phyloP scores from a whole-genome alignment of 2,888 invertebrate species.

The Biston betularia region DNA sequence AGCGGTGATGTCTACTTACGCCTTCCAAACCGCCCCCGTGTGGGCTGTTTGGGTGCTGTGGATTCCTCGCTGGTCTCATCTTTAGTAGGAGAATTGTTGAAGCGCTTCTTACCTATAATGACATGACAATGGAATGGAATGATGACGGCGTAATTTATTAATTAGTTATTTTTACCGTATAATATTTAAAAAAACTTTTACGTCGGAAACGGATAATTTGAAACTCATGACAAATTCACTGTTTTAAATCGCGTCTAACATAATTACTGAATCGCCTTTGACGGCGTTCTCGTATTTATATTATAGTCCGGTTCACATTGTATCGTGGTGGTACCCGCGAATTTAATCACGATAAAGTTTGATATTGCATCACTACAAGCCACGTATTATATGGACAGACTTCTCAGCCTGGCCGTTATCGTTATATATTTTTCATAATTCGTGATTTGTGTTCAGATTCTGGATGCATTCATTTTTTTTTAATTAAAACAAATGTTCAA shows the following conservation, averaged over 20 bases:
- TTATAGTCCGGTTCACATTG: too few species aligned
- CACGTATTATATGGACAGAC: too few species aligned
- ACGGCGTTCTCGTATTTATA: too few species aligned
- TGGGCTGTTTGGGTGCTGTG: constrained; percentile 63
- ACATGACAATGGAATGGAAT: constrained; percentile 30
- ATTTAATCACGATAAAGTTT: too few species aligned
- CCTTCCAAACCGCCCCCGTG: constrained; percentile 73
- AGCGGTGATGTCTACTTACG: constrained; percentile 64
- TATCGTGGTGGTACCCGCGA: too few species aligned
- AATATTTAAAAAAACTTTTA: not conserved
- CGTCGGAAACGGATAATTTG: not conserved
- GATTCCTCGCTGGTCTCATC: constrained; percentile 69
- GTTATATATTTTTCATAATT: too few species aligned
- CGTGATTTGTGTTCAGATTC: too few species aligned
- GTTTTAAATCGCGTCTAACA: not conserved
- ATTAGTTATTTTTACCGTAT: not conserved
- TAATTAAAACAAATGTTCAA: too few species aligned
- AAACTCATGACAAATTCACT: too few species aligned
- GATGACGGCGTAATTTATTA: constrained; percentile 1
- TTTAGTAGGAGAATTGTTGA: constrained; percentile 65
- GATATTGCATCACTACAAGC: too few species aligned
- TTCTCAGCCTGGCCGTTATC: too few species aligned
- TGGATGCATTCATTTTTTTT: too few species aligned
- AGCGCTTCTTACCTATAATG: constrained; percentile 67
- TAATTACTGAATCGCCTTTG: not conserved